Percentiles rank a stretch among this genome's conserved stretches.
Evolutionary conservation across 1,140 invertebrate species (phyloP).

Genomic region (Pseudomyrmex dendroicus): DNA sequence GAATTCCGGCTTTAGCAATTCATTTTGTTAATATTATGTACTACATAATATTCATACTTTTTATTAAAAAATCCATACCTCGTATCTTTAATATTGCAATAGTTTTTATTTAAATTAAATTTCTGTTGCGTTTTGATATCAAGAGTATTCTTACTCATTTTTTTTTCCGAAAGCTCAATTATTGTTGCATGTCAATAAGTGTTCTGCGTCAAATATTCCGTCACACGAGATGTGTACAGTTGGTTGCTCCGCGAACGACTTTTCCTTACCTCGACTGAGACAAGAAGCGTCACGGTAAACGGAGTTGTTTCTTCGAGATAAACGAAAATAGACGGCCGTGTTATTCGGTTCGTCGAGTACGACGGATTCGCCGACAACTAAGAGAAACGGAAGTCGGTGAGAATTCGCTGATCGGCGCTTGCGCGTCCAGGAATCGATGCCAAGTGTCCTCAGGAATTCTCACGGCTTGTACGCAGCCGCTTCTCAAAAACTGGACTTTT

Average conservation of each 20-base stretch:
- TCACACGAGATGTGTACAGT: neutral
- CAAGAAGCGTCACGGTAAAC: neutral
- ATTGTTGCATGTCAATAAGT: neutral
- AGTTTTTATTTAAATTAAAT: constrained; percentile 24
- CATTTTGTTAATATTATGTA: neutral
- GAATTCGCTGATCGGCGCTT: constrained; percentile 63
- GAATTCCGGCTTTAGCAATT: too few species aligned
- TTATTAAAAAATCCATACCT: constrained; percentile 13
- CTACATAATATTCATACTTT: neutral
- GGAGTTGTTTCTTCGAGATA: constrained; percentile 19
- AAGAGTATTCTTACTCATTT: neutral
- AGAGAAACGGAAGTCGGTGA: constrained; percentile 58
- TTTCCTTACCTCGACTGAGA: constrained; percentile 46
- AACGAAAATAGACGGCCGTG: constrained; percentile 67
- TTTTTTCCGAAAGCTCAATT: neutral
- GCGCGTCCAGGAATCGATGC: constrained; percentile 69
- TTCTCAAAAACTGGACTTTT: neutral
- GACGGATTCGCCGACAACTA: constrained; percentile 27
- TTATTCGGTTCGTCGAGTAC: constrained; percentile 12
- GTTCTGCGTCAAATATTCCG: neutral
- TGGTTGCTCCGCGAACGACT: neutral
- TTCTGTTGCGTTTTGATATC: neutral
- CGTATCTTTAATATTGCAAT: neutral
- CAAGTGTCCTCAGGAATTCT: constrained; percentile 52
- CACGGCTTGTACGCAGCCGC: constrained; percentile 1